A percentile compares a stretch with the other conserved stretches of the same genome.
Evolutionary conservation across 2,888 invertebrate species (phyloP).

Genomic region (Diadromus collaris): DNA sequence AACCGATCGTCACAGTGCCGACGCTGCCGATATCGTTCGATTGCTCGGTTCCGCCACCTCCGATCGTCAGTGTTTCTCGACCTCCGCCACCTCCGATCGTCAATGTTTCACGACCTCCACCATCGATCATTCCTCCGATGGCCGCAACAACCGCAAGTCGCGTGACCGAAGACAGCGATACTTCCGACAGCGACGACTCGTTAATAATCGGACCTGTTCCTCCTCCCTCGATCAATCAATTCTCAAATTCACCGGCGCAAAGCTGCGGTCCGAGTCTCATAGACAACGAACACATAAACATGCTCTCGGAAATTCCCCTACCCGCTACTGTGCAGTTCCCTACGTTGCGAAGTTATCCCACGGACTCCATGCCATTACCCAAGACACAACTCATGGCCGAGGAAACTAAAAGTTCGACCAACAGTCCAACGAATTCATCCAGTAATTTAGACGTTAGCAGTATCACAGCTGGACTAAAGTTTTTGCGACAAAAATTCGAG

Average conservation of each 20-base stretch:
- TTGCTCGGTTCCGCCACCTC: slow-evolving; percentile 37
- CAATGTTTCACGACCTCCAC: slow-evolving; percentile 52
- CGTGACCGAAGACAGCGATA: slow-evolving; percentile 31
- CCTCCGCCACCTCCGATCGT: slow-evolving; percentile 45
- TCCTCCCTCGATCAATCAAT: slow-evolving; percentile 53
- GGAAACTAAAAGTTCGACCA: slow-evolving; percentile 5
- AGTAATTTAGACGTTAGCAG: slow-evolving; percentile 66
- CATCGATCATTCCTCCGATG: slow-evolving; percentile 21
- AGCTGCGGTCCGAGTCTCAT: slow-evolving; percentile 55
- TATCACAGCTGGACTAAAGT: slow-evolving; percentile 73
- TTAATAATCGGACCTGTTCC: slow-evolving; percentile 69
- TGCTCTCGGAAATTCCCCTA: slow-evolving; percentile 55
- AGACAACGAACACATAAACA: slow-evolving; percentile 47
- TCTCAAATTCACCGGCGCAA: neutral
- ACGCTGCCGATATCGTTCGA: slow-evolving; percentile 40
- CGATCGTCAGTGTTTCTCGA: slow-evolving; percentile 46
- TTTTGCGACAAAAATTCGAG: slow-evolving; percentile 75
- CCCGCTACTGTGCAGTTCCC: slow-evolving; percentile 48
- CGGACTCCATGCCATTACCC: neutral
- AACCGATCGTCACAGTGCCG: slow-evolving; percentile 15
- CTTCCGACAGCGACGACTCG: slow-evolving; percentile 62
- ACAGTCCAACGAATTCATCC: slow-evolving; percentile 19
- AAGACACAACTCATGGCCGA: neutral
- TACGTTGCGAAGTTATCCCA: slow-evolving; percentile 14
- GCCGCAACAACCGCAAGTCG: neutral